Conservation (phyloP, 2,888 invertebrate genomes). For the Drosophila cognata region DNA sequence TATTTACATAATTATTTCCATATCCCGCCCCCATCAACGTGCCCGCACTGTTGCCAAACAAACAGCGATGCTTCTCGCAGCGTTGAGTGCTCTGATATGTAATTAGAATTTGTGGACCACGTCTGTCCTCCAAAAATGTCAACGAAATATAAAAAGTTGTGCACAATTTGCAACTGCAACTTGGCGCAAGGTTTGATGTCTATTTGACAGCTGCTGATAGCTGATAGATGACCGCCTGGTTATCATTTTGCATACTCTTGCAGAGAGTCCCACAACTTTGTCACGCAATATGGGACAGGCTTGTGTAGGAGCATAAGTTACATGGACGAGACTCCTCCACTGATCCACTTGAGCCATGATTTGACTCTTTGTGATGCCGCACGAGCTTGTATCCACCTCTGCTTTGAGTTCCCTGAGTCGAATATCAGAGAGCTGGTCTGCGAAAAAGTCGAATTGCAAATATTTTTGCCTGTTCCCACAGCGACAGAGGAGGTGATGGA, state of each 20-base stretch:
- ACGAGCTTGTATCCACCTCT: background rate
- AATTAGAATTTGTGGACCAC: slow-evolving; percentile 52
- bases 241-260: background rate
- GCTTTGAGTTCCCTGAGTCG: background rate
- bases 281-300: background rate
- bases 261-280: background rate
- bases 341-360: background rate
- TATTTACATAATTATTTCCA: slow-evolving; percentile 52
- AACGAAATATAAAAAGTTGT: slow-evolving; percentile 10
- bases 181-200: background rate
- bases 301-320: background rate
- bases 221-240: slow-evolving; percentile 10
- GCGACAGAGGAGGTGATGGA: background rate
- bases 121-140: slow-evolving; percentile 29
- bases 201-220: slow-evolving; percentile 11
- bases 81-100: slow-evolving; percentile 30
- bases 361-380: background rate
- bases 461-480: background rate
- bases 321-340: background rate
- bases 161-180: background rate
- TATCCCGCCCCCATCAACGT: background rate
- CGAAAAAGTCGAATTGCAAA: background rate
- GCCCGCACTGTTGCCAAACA: background rate
- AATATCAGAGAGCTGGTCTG: background rate
- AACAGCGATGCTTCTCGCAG: slow-evolving; percentile 9